Percentiles rank a stretch among this genome's conserved stretches.
Evolutionary conservation across 1,140 invertebrate genomes (phyloP).

Genomic region (Camponotus pennsylvanicus): DNA sequence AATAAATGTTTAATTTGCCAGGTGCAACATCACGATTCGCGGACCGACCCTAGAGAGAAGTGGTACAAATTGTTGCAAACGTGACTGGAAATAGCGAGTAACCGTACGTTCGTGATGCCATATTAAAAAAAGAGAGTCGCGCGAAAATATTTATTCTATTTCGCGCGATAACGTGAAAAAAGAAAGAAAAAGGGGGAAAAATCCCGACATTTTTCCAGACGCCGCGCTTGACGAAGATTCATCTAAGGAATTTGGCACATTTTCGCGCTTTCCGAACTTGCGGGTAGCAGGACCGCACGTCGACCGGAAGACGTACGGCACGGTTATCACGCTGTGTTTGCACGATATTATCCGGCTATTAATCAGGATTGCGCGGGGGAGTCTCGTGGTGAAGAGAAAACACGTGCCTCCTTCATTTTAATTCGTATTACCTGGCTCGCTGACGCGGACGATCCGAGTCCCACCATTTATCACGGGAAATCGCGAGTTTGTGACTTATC

Average conservation of each 20-base stretch:
- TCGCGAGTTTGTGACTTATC: conserved; percentile 3
- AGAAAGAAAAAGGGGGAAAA: conserved; percentile 6
- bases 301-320: conserved; percentile 71
- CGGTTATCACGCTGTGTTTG: conserved; percentile 76
- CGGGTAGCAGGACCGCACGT: conserved; percentile 19
- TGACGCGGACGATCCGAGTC: neutral
- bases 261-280: conserved; percentile 39
- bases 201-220: conserved; percentile 3
- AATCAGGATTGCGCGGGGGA: conserved; percentile 79
- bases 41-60: conserved; percentile 9
- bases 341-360: conserved; percentile 82
- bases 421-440: conserved; percentile 56
- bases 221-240: conserved; percentile 2
- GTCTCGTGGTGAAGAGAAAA: neutral
- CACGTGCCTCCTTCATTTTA: conserved; percentile 50
- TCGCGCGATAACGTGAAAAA: neutral
- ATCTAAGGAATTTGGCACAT: conserved; percentile 55
- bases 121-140: conserved; percentile 39
- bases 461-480: conserved; percentile 60
- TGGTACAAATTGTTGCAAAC: conserved; percentile 52
- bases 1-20: conserved; percentile 55
- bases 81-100: conserved; percentile 53
- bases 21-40: conserved; percentile 38
- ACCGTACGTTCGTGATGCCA: conserved; percentile 21
- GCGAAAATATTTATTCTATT: conserved; percentile 35